Evolutionary conservation across 2,113 vertebrate genomes (phyloP), one percentile per base, ranked within the genome.

Genomic region (Calyptomena viridis): DNA sequence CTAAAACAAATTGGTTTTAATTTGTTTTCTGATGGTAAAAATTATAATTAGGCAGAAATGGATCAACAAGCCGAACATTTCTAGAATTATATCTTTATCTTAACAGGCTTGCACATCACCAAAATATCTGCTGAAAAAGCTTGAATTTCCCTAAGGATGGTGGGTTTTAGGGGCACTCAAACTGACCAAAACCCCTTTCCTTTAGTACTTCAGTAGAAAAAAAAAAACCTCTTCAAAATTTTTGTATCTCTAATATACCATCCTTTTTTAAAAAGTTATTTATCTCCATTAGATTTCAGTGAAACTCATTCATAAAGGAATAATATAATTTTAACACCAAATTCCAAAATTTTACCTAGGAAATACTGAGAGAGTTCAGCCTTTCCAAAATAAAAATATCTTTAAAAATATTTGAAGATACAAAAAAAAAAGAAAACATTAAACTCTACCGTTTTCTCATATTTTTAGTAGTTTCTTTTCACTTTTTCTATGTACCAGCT

Each of bases 21-120:
- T 88, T 85, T 81, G 50, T 58, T 88, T 88, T n/a, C 23, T 93
- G 93, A 47, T 19, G 64, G 39, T 89, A 89, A 97, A 96, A 96
- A 72, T n/a, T 75, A 39, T 9, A 78, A 47, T 33, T 77, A 53
- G 50, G 73, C 23, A 89, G 64, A 84, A 90, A 81, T 11, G 4
- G 80, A 71, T 27, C 56, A 40, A 37, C 53, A 79, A 69, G 62
- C 44, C 66, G 56, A 91, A 76, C 28, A 56, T 44, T 63, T 67
- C 21, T 55, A 87, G 33, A 86, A 81, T 62, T 40, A 71, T 23
- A 40, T 27, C 31, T 40, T 75, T 44, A 52, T n/a, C n/a, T 71
- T 58, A 81, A 49, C 19, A 81, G 42, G 22, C 23, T 84, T 77
- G n/a, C 14, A 37, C 20, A 74, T 49, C 15, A 20, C 23, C 22